Evolutionary conservation across 2,888 invertebrate species (phyloP), one percentile per base, ranked within the genome.

Genomic region (Entomobrya multifasciata): DNA sequence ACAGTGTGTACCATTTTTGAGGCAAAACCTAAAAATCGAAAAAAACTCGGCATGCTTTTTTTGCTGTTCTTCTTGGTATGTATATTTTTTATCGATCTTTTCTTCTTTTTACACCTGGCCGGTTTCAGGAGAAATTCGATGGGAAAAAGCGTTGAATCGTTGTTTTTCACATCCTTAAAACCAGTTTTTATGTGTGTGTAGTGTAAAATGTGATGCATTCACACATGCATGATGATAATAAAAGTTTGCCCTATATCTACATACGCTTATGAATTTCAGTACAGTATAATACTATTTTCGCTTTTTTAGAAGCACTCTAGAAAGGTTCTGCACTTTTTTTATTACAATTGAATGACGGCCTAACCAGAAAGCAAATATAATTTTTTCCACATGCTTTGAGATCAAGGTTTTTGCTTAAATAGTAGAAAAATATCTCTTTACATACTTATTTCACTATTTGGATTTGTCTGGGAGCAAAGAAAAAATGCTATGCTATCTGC

Each of bases 51-150:
- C 25, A n/a, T 47, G 70, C 22, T 70, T 70, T 70, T 11, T 47
- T 36, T 36, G 4, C 36, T 36, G 4, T 36, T 36, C 36, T n/a
- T n/a, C n/a, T n/a, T 36, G 36, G 4, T 36, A 36, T 8, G 10
- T 8, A 25, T 49, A 47, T 27, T 25, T 47, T 44, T 67, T 70
- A 49, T 67, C 22, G 67, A 67, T 49, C 17, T 25, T 70, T 57
- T 57, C 27, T 8, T 36, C n/a, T 49, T 49, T 70, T 70, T 70
- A 70, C 70, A 70, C 70, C 47, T 70, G 70, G 70, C 44, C 25
- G 70, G 70, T 47, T 47, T 47, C 67, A 47, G 11, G 25, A 49
- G 70, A 65, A 36, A 65, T 60, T 0, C 15, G 13, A 60, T 65
- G 65, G n/a, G 65, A 70, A 47, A 70, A 57, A 57, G 25, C 36